Percentiles rank a stretch among this genome's conserved stretches.
Evolutionary conservation across 2,113 vertebrate genomes (phyloP).

Genomic region (Terrapene triunguis): DNA sequence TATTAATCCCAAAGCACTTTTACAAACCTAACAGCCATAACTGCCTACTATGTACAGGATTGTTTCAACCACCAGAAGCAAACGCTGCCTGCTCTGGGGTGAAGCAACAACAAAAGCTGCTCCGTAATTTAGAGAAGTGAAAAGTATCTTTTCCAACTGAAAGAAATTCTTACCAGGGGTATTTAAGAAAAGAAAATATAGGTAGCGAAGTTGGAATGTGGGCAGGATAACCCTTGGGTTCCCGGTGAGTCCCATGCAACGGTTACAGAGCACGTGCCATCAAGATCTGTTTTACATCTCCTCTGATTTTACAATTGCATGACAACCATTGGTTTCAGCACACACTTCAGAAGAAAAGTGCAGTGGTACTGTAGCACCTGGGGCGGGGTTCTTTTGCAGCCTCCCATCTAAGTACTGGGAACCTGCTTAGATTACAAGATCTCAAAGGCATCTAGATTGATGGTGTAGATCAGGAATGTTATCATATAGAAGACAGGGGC

Average conservation of each 20-base stretch:
- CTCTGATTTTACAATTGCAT: fast-evolving
- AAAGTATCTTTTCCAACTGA: neutral
- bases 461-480: neutral
- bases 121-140: neutral
- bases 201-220: neutral
- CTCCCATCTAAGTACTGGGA: neutral
- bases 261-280: neutral
- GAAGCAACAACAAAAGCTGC: neutral
- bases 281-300: neutral
- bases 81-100: neutral
- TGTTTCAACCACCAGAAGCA: neutral
- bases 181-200: neutral
- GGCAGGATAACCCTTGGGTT: neutral
- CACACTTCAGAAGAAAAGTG: neutral
- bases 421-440: neutral
- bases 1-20: conserved; percentile 25
- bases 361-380: neutral
- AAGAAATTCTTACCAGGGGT: neutral
- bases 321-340: neutral
- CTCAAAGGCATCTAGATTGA: neutral
- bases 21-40: neutral
- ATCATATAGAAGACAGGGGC: fast-evolving
- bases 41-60: conserved; percentile 6
- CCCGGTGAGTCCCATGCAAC: neutral
- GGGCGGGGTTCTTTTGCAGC: neutral